A percentile compares a stretch with the other conserved stretches of the same genome.
phyloP scores from a whole-genome alignment of 2,888 invertebrate genomes.

The Macrosiphum euphorbiae region DNA sequence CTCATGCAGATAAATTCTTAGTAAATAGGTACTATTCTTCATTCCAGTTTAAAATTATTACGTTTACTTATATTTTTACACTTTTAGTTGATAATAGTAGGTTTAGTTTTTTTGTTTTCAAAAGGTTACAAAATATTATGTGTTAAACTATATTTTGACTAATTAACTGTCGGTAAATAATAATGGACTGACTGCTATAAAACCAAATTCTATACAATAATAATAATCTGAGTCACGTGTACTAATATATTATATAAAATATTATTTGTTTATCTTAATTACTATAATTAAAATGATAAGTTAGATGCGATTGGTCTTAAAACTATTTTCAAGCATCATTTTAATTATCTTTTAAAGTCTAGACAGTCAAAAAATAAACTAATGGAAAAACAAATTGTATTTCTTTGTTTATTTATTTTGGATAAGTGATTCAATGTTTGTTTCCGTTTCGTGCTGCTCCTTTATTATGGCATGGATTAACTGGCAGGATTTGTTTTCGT shows the following conservation, averaged over 20 bases:
- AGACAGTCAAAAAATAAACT: background rate
- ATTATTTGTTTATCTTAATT: background rate
- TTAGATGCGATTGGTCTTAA: background rate
- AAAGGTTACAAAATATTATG: background rate
- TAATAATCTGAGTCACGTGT: background rate
- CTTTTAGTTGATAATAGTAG: background rate
- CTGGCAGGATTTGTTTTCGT: background rate
- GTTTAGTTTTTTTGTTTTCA: background rate
- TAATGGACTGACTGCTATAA: background rate
- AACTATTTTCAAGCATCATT: background rate
- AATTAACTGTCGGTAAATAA: background rate
- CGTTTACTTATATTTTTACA: background rate
- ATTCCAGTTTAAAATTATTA: background rate
- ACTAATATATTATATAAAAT: background rate
- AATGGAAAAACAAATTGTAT: background rate
- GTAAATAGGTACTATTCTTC: background rate
- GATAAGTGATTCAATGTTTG: background rate
- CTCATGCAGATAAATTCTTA: background rate
- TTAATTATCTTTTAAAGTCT: background rate
- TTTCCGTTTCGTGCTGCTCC: background rate
- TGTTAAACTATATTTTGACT: background rate
- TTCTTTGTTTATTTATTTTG: background rate
- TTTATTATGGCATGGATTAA: background rate
- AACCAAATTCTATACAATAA: background rate
- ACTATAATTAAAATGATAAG: background rate